Evolutionary conservation across 2,888 invertebrate species (phyloP).

Genomic region (Drosophila suboccidentalis): DNA sequence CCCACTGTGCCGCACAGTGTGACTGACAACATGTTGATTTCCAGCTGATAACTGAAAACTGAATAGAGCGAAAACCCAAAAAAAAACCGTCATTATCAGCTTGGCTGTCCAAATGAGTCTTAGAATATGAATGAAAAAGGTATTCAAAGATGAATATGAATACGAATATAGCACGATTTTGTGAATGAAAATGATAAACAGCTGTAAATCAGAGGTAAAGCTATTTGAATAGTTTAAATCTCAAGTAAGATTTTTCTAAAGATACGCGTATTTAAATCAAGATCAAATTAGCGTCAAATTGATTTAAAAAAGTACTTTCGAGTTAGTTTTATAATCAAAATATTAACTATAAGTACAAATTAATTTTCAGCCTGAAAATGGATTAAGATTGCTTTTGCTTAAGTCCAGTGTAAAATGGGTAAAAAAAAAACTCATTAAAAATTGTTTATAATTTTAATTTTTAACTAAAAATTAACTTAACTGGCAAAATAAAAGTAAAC

Average conservation of each 20-base stretch:
- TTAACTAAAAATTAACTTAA: too few species aligned
- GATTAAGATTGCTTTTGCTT: too few species aligned
- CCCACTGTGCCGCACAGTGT: constrained; percentile 70
- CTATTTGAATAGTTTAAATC: not conserved
- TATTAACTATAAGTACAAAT: too few species aligned
- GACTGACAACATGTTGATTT: constrained; percentile 64
- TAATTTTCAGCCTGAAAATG: too few species aligned
- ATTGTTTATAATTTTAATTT: too few species aligned
- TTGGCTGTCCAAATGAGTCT: constrained; percentile 62
- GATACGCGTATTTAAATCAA: too few species aligned
- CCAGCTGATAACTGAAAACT: constrained; percentile 26
- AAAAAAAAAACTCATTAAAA: too few species aligned
- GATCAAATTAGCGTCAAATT: not conserved
- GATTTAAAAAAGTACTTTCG: too few species aligned
- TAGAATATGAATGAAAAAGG: constrained; percentile 19
- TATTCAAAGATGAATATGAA: not conserved
- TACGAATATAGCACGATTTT: not conserved
- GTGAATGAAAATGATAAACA: not conserved
- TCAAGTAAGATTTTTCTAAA: not conserved
- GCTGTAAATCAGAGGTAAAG: not conserved
- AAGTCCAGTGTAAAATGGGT: too few species aligned
- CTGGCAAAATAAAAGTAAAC: too few species aligned
- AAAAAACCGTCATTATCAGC: constrained; percentile 66
- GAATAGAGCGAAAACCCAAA: constrained; percentile 30
- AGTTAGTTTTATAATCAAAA: too few species aligned